Base-by-base conservation (phyloP, 2,797 vertebrate species). In the Lutjanus campechanus region DNA sequence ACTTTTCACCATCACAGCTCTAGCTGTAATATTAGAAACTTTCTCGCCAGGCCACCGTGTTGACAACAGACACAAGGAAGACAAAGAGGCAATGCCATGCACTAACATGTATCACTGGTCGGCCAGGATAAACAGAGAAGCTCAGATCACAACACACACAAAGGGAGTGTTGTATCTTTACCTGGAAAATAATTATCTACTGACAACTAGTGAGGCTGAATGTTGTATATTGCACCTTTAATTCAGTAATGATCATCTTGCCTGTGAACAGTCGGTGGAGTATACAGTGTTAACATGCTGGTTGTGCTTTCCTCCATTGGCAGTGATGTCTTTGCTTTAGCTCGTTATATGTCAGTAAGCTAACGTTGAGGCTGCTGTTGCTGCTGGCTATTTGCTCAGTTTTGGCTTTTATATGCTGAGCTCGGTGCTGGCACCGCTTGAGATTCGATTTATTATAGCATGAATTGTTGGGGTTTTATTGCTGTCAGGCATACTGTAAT, bases 341-440 rank as follows among this genome's bases (percentile, higher is more conserved):
- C 67, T 55, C 43, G 15, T 47, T 65, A 4, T 63, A 29, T 25
- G 41, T 61, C 54, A 41, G 15, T n/a, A 29, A 46, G 56, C 64
- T 5, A 7, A 50, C 2, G 2, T 17, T 47, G 40, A 49, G 20
- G 36, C 66, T 77, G 22, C 59, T 62, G 63, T 65, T 72, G 76
- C 79, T 46, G 16, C 53, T 9, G 67, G 70, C 47, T 68, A 2
- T 70, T 69, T 85, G 47, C 65, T 82, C 47, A 40, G 50, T 60
- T 72, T 63, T 8, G 17, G 25, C 17, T 53, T 51, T 66, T 62
- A 55, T 67, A 13, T 77, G 44, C 75, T 51, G 29, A 19, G 19
- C 61, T 76, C 59, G 61, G 75, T 82, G 70, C 67, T 72, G 51
- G 29, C 20, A 41, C 16, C 6, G 2, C 72, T 67, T 53, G 40